Evolutionary conservation across 2,888 invertebrate species (phyloP).

Genomic region (Phaedon cochleariae): DNA sequence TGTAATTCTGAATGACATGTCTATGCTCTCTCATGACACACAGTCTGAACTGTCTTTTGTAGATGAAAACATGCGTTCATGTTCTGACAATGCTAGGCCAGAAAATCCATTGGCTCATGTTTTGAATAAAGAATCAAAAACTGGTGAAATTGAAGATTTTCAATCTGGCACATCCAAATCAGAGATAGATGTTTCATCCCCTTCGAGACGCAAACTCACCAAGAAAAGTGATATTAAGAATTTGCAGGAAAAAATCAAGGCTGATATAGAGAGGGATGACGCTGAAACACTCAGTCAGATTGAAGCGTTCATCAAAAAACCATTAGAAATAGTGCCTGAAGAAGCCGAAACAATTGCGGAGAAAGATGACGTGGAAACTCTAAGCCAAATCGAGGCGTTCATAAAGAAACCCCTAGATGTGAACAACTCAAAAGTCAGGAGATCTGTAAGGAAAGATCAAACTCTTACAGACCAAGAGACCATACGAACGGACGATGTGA

Average conservation of each 20-base stretch:
- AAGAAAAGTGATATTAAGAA: background rate
- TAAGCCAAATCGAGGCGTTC: constrained; percentile 36
- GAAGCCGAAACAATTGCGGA: background rate
- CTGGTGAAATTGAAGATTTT: background rate
- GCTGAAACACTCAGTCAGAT: constrained; percentile 38
- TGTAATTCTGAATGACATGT: background rate
- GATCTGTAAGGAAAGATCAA: constrained; percentile 10
- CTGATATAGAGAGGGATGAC: background rate
- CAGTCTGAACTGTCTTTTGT: constrained; percentile 8
- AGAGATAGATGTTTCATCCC: background rate
- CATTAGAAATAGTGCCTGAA: background rate
- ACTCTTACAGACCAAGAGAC: background rate
- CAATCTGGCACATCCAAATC: background rate
- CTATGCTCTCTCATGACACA: background rate
- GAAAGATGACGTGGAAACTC: constrained; percentile 21
- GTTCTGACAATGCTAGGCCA: constrained; percentile 7
- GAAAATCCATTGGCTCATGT: constrained; percentile 3
- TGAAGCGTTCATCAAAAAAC: constrained; percentile 26
- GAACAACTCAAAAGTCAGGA: constrained; percentile 1
- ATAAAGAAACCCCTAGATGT: constrained; percentile 27
- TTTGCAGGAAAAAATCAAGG: background rate
- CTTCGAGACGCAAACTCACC: constrained; percentile 2
- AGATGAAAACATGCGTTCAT: constrained; percentile 2
- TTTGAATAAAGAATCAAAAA: background rate
- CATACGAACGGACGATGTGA: constrained; percentile 21